Conservation (phyloP, 2,888 invertebrate species). For the Hyposoter didymator region DNA sequence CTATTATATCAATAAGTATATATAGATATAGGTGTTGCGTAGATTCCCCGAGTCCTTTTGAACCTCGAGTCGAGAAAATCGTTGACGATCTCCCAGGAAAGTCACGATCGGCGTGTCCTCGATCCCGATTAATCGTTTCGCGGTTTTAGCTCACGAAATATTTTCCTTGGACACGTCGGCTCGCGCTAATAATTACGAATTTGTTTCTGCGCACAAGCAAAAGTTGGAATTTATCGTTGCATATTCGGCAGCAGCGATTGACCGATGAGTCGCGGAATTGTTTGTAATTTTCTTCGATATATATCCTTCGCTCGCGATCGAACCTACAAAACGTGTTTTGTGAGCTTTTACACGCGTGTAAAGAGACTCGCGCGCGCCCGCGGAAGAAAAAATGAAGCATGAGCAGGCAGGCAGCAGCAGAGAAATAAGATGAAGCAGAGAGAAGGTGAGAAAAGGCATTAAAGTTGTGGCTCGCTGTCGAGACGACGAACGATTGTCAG, state of each 20-base stretch:
- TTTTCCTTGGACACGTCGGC: background rate
- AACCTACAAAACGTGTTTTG: background rate
- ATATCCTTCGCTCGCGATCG: background rate
- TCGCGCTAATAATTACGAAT: background rate
- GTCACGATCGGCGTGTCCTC: slow-evolving; percentile 49
- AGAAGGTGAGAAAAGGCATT: slow-evolving; percentile 64
- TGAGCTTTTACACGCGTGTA: background rate
- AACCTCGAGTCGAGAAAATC: background rate
- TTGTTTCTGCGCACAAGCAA: background rate
- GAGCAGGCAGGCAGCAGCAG: no score
- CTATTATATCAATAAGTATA: slow-evolving; percentile 10
- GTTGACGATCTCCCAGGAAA: slow-evolving; percentile 43
- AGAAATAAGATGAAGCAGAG: slow-evolving; percentile 38
- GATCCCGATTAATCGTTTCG: slow-evolving; percentile 11
- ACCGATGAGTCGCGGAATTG: background rate
- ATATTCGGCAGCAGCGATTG: background rate
- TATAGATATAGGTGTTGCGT: background rate
- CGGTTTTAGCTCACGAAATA: background rate
- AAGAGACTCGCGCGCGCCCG: background rate
- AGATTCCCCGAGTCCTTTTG: background rate
- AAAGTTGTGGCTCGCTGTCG: slow-evolving; percentile 53
- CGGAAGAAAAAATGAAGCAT: background rate
- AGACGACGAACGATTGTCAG: slow-evolving; percentile 65
- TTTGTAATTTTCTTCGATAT: background rate
- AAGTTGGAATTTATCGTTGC: background rate